Base-by-base conservation (phyloP, 2,888 invertebrate genomes). In the Drosophila maculinotata region DNA sequence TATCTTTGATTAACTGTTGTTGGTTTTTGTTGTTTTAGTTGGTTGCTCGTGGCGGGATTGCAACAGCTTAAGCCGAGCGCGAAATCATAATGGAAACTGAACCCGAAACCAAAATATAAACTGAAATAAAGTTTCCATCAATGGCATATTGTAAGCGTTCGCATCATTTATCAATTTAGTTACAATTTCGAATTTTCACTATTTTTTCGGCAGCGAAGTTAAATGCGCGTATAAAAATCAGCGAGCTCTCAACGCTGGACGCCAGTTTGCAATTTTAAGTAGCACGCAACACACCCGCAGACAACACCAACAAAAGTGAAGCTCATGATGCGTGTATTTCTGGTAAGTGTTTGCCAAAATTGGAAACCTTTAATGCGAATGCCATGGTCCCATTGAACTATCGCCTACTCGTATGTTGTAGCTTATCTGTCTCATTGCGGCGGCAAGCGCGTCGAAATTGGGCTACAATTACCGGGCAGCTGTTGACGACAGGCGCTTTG, bases 291-390 rank as follows among this genome's bases (percentile, higher is more conserved):
- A 64, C 72, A 66, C 45, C 63, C 58, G 31, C 64, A 39, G 41
- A 44, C 38, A 35, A 17, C 48, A 39, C 36, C 42, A 31, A 28
- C 36, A 45, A 17, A 48, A 36, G 33, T 42, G 31, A 58, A 39
- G 52, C 35, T 25, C 51, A 85, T 68, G 73, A 98, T 83, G 99
- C 99, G 99, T 76, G 82, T 78, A 78, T 72, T 89, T 74, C 35
- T 89, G 80, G 88, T 89, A 69, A 82, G 84, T 62, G 52, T 47
- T 52, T 35, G 23, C 9, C 20, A 44, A 48, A 60, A 41, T 39
- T 15, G 26, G 14, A 58, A 12, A 42, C 35, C n/a, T n/a, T 12
- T 5, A 36, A 39, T 15, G 26, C 17, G 12, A 9, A 45, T 17
- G 9, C 30, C 12, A 30, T 20, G 9, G 9, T 20, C 17, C 12